Conservation (phyloP, 2,888 invertebrate genomes). For the Alloscopus bannaensis region DNA sequence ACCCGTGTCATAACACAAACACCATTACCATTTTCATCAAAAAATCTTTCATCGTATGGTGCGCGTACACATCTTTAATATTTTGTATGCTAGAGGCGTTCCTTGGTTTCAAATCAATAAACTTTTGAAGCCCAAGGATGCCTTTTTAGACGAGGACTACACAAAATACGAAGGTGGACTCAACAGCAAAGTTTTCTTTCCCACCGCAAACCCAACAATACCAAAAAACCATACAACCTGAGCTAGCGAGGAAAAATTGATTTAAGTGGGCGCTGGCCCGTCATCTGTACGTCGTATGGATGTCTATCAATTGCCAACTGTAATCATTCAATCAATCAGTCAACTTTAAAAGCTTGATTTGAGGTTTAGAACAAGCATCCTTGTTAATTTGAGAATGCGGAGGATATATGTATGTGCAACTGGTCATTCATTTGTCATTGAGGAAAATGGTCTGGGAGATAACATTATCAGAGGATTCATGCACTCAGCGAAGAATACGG, state of each 20-base stretch:
- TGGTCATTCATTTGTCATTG: slow-evolving; percentile 39
- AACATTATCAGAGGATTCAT: slow-evolving; percentile 4
- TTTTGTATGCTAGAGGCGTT: slow-evolving; percentile 34
- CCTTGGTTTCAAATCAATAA: slow-evolving; percentile 43
- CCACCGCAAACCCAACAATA: too few relatives aligned
- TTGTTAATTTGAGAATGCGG: too few relatives aligned
- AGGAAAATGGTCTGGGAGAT: slow-evolving; percentile 1
- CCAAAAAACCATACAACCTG: too few relatives aligned
- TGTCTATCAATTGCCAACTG: slow-evolving; percentile 39
- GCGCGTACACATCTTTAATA: slow-evolving; percentile 1
- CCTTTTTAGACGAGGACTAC: too few relatives aligned
- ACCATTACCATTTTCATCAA: too few relatives aligned
- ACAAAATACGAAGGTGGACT: neutral
- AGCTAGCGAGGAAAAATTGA: too few relatives aligned
- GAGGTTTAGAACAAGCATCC: too few relatives aligned
- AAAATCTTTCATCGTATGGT: too few relatives aligned
- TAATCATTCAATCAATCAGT: slow-evolving; percentile 57
- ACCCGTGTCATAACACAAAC: too few relatives aligned
- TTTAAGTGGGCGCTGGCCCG: slow-evolving; percentile 31
- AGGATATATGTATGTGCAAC: too few relatives aligned
- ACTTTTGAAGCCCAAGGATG: too few relatives aligned
- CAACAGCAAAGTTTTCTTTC: too few relatives aligned
- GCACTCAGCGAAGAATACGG: neutral
- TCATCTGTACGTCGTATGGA: slow-evolving; percentile 21
- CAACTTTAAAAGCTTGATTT: slow-evolving; percentile 34